Percentiles rank a stretch among this genome's conserved stretches.
Conservation (phyloP, 2,113 vertebrate species). For the Smithornis capensis region DNA sequence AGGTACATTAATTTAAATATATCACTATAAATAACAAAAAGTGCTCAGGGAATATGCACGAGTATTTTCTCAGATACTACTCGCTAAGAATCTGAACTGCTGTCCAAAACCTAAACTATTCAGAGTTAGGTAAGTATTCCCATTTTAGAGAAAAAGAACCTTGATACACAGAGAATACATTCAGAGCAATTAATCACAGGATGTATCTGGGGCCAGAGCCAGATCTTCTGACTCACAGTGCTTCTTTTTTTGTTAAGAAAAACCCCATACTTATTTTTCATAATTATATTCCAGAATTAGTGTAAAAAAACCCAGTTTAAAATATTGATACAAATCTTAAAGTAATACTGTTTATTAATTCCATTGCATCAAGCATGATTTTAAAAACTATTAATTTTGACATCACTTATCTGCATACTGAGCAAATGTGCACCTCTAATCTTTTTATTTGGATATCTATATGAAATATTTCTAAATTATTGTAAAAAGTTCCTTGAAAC, state of each 20-base stretch:
- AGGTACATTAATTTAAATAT: neutral
- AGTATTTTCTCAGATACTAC: neutral
- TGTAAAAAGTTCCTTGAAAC: neutral
- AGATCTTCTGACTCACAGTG: neutral
- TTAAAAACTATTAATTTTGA: neutral
- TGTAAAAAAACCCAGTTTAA: neutral
- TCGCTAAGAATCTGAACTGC: neutral
- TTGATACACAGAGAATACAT: neutral
- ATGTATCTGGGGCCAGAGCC: neutral
- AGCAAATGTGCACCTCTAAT: neutral
- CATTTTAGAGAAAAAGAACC: neutral
- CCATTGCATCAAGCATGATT: neutral
- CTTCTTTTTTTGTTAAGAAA: neutral
- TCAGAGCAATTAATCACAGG: conserved; percentile 11
- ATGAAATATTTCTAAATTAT: neutral
- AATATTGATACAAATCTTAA: neutral
- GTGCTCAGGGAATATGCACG: neutral
- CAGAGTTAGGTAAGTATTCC: neutral
- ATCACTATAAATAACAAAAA: accelerated
- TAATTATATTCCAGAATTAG: neutral
- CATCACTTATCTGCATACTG: neutral
- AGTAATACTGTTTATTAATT: neutral
- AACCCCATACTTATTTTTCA: neutral
- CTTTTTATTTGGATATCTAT: neutral
- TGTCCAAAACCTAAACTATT: neutral